Percentiles rank a stretch among this genome's conserved stretches.
phyloP scores from a whole-genome alignment of 1,140 invertebrate genomes.

The Hylaeus anthracinus region DNA sequence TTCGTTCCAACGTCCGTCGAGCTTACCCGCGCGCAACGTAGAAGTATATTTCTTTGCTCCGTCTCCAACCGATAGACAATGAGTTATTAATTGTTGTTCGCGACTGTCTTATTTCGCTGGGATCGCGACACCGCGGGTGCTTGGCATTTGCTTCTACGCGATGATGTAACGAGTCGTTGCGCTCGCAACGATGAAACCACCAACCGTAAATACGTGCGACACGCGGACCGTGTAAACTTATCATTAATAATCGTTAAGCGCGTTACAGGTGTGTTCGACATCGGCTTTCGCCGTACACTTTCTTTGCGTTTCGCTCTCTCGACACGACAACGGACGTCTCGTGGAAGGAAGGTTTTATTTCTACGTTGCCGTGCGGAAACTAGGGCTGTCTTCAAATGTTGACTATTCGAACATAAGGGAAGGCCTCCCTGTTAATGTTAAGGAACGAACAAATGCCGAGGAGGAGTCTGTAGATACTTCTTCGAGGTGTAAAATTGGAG shows the following conservation, averaged over 20 bases:
- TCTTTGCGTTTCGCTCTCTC: background rate
- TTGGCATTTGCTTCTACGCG: conserved; percentile 12
- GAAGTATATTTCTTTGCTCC: background rate
- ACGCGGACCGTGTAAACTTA: conserved; percentile 63
- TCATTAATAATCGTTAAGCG: conserved; percentile 59
- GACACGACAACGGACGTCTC: too few species aligned
- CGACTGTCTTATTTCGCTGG: background rate
- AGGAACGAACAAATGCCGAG: too few species aligned
- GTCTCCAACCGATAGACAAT: background rate
- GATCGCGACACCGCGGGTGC: too few species aligned
- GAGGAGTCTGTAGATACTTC: too few species aligned
- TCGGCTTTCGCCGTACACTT: background rate
- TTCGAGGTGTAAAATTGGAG: too few species aligned
- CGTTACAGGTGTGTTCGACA: conserved; percentile 20
- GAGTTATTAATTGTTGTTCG: conserved; percentile 18
- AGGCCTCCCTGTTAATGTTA: too few species aligned
- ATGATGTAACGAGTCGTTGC: conserved; percentile 51
- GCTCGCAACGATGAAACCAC: conserved; percentile 31
- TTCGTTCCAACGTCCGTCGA: conserved; percentile 18
- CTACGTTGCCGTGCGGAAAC: background rate
- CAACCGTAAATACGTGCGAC: conserved; percentile 24
- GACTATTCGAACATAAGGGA: too few species aligned
- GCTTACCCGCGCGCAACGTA: background rate
- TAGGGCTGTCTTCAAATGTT: too few species aligned
- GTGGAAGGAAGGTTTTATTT: background rate